A percentile compares a stretch with the other conserved stretches of the same genome.
phyloP scores from a whole-genome alignment of 2,888 invertebrate genomes.

The Drosophila parthenogenetica region DNA sequence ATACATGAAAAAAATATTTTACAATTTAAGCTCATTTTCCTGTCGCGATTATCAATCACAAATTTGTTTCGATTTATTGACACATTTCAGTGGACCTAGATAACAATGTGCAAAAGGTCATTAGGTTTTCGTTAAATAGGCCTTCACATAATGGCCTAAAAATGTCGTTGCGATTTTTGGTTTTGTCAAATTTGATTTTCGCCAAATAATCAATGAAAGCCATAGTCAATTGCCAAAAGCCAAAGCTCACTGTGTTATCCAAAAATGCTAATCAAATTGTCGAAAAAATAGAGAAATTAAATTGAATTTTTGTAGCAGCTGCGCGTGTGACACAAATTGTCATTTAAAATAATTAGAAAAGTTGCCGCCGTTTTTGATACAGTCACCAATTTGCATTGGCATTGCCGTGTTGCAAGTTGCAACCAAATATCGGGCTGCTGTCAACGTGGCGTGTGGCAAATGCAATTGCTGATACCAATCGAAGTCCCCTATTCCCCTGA shows the following conservation, averaged over 20 bases:
- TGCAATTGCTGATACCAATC: constrained; percentile 33
- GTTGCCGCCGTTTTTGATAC: constrained; percentile 62
- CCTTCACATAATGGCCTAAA: constrained; percentile 30
- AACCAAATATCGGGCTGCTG: constrained; percentile 29
- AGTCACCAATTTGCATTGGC: constrained; percentile 42
- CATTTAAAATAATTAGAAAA: constrained; percentile 79
- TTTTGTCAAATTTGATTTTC: constrained; percentile 38
- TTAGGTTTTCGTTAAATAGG: constrained; percentile 6
- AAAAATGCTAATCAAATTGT: constrained; percentile 54
- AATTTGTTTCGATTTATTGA: constrained; percentile 10
- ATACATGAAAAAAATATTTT: background rate
- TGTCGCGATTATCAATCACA: constrained; percentile 21
- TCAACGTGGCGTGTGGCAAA: constrained; percentile 42
- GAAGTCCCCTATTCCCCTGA: background rate
- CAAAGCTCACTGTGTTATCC: constrained; percentile 11
- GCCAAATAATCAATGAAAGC: constrained; percentile 22
- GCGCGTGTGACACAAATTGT: constrained; percentile 71
- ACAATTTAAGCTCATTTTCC: constrained; percentile 20
- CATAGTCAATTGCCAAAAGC: constrained; percentile 8
- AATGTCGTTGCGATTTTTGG: constrained; percentile 25
- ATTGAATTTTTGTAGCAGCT: constrained; percentile 46
- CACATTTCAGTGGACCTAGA: constrained; percentile 10
- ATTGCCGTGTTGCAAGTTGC: constrained; percentile 26
- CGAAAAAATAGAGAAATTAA: constrained; percentile 17
- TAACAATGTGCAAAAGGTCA: constrained; percentile 19